Percentiles rank a stretch among this genome's conserved stretches.
Evolutionary conservation across 2,797 vertebrate genomes (phyloP).

Genomic region (Orestias chungarensis): DNA sequence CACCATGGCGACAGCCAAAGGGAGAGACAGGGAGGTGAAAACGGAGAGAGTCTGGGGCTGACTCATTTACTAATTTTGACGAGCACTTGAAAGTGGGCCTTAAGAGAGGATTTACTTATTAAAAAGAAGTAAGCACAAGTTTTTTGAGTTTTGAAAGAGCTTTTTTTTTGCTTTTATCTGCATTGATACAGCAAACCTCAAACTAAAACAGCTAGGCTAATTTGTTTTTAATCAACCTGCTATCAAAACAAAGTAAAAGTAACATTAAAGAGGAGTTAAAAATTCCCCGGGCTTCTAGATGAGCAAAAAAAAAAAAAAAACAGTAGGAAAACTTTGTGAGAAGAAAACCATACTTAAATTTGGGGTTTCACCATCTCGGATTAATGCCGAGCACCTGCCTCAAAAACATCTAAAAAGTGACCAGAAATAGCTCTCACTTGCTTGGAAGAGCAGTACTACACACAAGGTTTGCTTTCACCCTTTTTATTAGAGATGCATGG

Average conservation of each 20-base stretch:
- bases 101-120: conserved; percentile 30
- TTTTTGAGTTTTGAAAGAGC: conserved; percentile 3
- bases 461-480: neutral
- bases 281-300: neutral
- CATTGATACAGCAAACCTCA: neutral
- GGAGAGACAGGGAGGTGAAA: conserved; percentile 59
- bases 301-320: neutral
- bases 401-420: neutral
- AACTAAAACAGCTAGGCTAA: neutral
- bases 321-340: neutral
- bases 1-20: conserved; percentile 80
- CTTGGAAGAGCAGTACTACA: neutral
- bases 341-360: neutral
- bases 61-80: conserved; percentile 78
- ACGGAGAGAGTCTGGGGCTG: conserved; percentile 35
- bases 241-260: neutral
- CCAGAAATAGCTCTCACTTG: neutral
- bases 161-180: conserved; percentile 46
- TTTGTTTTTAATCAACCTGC: neutral
- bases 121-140: neutral
- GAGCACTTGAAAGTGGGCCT: conserved; percentile 68
- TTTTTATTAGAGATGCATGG: neutral
- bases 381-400: no score
- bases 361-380: neutral
- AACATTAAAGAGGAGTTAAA: neutral